phyloP scores from a whole-genome alignment of 1,140 invertebrate genomes.

The Delia radicum region DNA sequence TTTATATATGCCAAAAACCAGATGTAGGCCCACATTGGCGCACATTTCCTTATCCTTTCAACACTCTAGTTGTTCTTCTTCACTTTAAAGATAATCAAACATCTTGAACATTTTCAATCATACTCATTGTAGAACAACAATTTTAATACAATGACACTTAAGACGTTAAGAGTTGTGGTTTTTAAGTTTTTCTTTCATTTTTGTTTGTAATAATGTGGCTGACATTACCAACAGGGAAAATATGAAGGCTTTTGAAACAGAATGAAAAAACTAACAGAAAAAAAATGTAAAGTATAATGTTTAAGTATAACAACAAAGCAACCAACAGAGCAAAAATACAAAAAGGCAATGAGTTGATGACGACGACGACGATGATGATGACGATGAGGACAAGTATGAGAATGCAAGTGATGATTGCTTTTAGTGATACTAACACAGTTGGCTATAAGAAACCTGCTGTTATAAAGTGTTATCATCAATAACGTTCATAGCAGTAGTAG shows the following conservation, averaged over 20 bases:
- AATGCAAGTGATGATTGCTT: background rate
- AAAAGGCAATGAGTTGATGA: background rate
- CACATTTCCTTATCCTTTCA: too few relatives aligned
- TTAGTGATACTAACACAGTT: background rate
- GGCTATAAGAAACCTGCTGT: too few relatives aligned
- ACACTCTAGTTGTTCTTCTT: too few relatives aligned
- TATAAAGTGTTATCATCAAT: background rate
- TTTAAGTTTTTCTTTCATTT: too few relatives aligned
- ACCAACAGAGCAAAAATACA: background rate
- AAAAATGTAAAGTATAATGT: background rate
- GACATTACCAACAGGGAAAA: background rate
- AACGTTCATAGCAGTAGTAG: background rate
- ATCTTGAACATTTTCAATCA: constrained; percentile 21
- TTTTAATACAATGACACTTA: constrained; percentile 20
- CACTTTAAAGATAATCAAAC: constrained; percentile 19
- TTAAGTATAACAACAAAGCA: background rate
- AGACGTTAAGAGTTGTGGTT: constrained; percentile 10
- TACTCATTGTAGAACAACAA: constrained; percentile 15
- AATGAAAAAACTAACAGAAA: background rate
- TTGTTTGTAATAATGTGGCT: constrained; percentile 7
- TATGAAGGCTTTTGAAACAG: background rate
- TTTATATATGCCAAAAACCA: too few relatives aligned
- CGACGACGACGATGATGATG: background rate
- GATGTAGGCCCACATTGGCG: too few relatives aligned
- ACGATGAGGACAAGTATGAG: background rate